Evolutionary conservation across 2,888 invertebrate species (phyloP).

Genomic region (Archips xylosteana): DNA sequence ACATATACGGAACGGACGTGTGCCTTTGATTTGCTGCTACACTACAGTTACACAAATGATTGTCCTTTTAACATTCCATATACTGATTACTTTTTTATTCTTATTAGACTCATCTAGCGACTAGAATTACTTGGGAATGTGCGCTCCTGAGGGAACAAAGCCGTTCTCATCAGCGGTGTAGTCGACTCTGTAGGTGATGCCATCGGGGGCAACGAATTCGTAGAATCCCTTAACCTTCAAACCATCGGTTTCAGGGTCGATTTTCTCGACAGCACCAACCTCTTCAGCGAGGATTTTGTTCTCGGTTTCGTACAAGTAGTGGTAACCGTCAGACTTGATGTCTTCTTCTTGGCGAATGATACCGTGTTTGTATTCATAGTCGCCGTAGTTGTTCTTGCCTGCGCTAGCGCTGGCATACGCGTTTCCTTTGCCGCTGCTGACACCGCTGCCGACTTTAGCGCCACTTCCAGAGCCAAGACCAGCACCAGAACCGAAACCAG

Average conservation of each 20-base stretch:
- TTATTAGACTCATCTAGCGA: constrained; percentile 42
- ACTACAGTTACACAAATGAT: neutral
- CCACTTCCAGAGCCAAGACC: constrained; percentile 23
- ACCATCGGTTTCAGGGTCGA: constrained; percentile 63
- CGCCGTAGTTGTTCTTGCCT: constrained; percentile 45
- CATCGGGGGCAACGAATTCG: constrained; percentile 76
- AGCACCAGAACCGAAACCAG: constrained; percentile 5
- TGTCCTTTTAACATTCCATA: neutral
- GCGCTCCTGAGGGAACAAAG: constrained; percentile 69
- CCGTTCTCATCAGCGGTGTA: constrained; percentile 81
- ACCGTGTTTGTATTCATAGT: constrained; percentile 74
- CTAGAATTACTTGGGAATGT: constrained; percentile 66
- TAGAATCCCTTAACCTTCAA: constrained; percentile 75
- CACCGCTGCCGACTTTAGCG: constrained; percentile 24
- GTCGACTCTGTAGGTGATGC: constrained; percentile 78
- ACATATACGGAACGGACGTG: too few relatives aligned
- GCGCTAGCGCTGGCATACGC: constrained; percentile 31
- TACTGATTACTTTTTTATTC: too few relatives aligned
- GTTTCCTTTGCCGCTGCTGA: constrained; percentile 30
- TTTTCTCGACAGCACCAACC: constrained; percentile 69
- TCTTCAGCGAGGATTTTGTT: constrained; percentile 81
- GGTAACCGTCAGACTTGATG: constrained; percentile 71
- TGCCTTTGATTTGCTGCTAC: too few relatives aligned
- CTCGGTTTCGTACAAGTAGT: constrained; percentile 80
- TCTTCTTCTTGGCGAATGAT: constrained; percentile 77